A percentile compares a stretch with the other conserved stretches of the same genome.
phyloP scores from a whole-genome alignment of 2,113 vertebrate genomes.

The Gobius niger region DNA sequence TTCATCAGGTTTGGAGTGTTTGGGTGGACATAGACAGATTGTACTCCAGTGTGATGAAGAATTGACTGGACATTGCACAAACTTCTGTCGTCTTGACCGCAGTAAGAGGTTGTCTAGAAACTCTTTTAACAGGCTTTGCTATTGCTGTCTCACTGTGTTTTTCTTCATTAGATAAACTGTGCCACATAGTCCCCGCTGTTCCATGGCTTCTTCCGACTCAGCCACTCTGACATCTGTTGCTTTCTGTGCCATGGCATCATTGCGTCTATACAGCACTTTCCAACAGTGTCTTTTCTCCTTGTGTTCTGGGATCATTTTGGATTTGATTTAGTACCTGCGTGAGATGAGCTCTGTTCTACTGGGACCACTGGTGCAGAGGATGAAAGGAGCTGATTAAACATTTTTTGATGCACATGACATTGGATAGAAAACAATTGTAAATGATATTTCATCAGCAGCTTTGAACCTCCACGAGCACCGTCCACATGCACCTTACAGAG shows the following conservation, averaged over 20 bases:
- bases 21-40: slow-evolving; percentile 1
- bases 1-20: neutral
- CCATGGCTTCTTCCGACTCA: slow-evolving; percentile 32
- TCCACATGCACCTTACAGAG: too few species aligned
- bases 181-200: slow-evolving; percentile 36
- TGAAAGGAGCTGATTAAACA: slow-evolving; percentile 52
- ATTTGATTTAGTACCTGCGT: slow-evolving; percentile 67
- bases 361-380: slow-evolving; percentile 33
- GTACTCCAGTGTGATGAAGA: slow-evolving; percentile 12
- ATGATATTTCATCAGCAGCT: slow-evolving; percentile 3
- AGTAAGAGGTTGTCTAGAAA: slow-evolving; percentile 30
- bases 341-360: slow-evolving; percentile 58
- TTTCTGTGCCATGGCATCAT: slow-evolving; percentile 45
- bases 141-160: slow-evolving; percentile 42
- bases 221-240: slow-evolving; percentile 63
- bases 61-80: slow-evolving; percentile 41
- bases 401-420: slow-evolving; percentile 25
- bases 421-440: slow-evolving; percentile 59
- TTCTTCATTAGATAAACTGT: slow-evolving; percentile 53
- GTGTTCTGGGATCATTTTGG: slow-evolving; percentile 62
- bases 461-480: too few species aligned
- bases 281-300: slow-evolving; percentile 60
- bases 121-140: slow-evolving; percentile 37
- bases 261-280: slow-evolving; percentile 46
- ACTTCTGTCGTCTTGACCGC: slow-evolving; percentile 34